A percentile compares a stretch with the other conserved stretches of the same genome.
Conservation (phyloP, 2,888 invertebrate species). For the Temnothorax rugatulus region DNA sequence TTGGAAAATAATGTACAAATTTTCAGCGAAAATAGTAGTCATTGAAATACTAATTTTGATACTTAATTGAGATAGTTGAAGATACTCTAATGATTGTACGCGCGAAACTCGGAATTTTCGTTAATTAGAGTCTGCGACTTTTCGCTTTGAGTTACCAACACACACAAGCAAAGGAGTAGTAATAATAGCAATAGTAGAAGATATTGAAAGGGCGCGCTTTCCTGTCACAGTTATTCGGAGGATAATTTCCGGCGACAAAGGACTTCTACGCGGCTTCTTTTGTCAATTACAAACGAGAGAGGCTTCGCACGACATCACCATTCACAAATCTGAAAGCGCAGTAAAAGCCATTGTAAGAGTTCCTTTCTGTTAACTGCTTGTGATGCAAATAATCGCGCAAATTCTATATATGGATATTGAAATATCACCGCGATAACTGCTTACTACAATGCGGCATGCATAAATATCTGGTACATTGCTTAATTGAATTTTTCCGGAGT, state of each 20-base stretch:
- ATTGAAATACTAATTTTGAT: conserved; percentile 38
- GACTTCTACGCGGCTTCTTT: conserved; percentile 55
- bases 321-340: conserved; percentile 26
- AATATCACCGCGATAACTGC: not conserved
- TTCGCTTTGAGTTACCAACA: not conserved
- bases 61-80: not conserved
- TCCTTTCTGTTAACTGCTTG: not conserved
- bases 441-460: not conserved
- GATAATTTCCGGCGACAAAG: conserved; percentile 57
- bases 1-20: not conserved
- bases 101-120: not conserved
- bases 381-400: conserved; percentile 10
- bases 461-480: not conserved
- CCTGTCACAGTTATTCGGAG: not conserved
- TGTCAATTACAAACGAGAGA: conserved; percentile 60
- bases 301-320: conserved; percentile 43
- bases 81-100: not conserved
- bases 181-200: not conserved
- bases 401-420: not conserved
- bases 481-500: not conserved
- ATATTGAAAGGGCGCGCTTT: conserved; percentile 21
- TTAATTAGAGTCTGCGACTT: not conserved
- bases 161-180: not conserved
- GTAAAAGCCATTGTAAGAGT: conserved; percentile 27
- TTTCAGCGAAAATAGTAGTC: not conserved